Conservation (phyloP, 2,113 vertebrate species). For the Elgaria multicarinata region DNA sequence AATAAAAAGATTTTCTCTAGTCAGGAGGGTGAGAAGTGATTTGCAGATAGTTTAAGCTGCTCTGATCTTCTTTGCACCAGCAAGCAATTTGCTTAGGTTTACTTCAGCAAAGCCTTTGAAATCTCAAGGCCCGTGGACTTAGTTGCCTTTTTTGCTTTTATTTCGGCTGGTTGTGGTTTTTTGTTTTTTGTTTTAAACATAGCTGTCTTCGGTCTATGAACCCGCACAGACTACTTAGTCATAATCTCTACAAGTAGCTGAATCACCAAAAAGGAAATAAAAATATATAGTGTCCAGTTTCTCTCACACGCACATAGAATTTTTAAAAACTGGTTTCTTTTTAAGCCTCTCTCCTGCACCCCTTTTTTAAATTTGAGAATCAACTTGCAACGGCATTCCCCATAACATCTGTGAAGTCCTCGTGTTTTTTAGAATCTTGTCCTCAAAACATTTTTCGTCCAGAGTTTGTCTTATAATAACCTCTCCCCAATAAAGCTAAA, state of each 20-base stretch:
- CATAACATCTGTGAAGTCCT: slow-evolving; percentile 54
- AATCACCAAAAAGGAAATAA: slow-evolving; percentile 56
- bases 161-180: slow-evolving; percentile 70
- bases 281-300: slow-evolving; percentile 31
- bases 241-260: slow-evolving; percentile 74
- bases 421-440: slow-evolving; percentile 69
- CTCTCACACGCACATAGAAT: slow-evolving; percentile 49
- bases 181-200: slow-evolving; percentile 42
- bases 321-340: slow-evolving; percentile 56
- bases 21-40: slow-evolving; percentile 70
- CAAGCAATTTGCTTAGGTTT: slow-evolving; percentile 57
- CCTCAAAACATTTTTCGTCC: slow-evolving; percentile 66
- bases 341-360: slow-evolving; percentile 46
- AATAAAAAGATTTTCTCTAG: slow-evolving; percentile 80
- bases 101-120: slow-evolving; percentile 57
- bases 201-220: slow-evolving; percentile 83
- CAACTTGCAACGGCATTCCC: slow-evolving; percentile 60
- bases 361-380: slow-evolving; percentile 29
- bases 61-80: slow-evolving; percentile 48
- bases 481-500: slow-evolving; percentile 48
- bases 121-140: slow-evolving; percentile 51
- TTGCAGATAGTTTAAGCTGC: slow-evolving; percentile 63
- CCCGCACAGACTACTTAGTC: slow-evolving; percentile 84
- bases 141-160: slow-evolving; percentile 50
- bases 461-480: slow-evolving; percentile 64